Evolutionary conservation across 2,888 invertebrate species (phyloP).

Genomic region (Catonia carolina): DNA sequence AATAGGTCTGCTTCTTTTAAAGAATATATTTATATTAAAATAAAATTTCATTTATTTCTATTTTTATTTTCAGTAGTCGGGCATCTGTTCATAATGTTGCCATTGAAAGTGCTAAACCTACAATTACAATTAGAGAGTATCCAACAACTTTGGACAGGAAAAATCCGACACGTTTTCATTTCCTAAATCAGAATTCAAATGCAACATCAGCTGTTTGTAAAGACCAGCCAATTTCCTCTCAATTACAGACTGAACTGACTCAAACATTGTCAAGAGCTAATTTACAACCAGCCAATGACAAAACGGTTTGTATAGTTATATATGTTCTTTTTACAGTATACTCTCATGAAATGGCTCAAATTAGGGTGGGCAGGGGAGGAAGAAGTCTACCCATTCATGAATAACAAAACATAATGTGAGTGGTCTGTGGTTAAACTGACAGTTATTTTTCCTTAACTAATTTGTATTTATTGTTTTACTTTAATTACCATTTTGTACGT

Average conservation of each 20-base stretch:
- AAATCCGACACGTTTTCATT: slow-evolving; percentile 66
- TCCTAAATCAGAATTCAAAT: slow-evolving; percentile 44
- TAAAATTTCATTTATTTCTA: no score
- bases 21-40: no score
- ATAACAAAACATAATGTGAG: no score
- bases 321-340: background rate
- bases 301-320: slow-evolving; percentile 10
- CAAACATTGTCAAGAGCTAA: slow-evolving; percentile 71
- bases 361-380: no score
- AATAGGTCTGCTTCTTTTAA: no score
- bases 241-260: slow-evolving; percentile 65
- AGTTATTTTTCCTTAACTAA: no score
- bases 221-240: slow-evolving; percentile 52
- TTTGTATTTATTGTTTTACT: no score
- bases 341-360: background rate
- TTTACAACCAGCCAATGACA: slow-evolving; percentile 42
- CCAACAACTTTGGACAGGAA: slow-evolving; percentile 40
- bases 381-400: background rate
- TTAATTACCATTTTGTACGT: no score
- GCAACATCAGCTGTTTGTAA: slow-evolving; percentile 14
- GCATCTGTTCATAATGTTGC: background rate
- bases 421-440: no score
- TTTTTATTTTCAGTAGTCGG: slow-evolving; percentile 14
- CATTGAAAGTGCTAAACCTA: slow-evolving; percentile 30
- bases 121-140: slow-evolving; percentile 38